Evolutionary conservation across 1,140 invertebrate genomes (phyloP).

Genomic region (Brachionus manjavacas): DNA sequence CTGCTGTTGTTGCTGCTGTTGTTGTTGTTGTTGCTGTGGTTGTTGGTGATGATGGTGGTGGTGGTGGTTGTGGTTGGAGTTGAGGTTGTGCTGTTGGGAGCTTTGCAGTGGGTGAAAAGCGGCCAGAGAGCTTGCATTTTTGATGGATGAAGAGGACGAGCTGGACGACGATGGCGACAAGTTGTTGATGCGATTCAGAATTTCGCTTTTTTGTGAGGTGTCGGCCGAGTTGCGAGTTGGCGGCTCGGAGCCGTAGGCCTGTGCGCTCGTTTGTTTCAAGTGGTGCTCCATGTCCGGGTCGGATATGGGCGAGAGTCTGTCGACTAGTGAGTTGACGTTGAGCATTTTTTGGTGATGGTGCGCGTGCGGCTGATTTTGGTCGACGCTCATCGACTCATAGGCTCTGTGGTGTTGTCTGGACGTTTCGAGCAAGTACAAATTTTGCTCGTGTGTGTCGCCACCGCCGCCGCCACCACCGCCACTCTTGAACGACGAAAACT

Average conservation of each 20-base stretch:
- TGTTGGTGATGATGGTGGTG: too few relatives aligned
- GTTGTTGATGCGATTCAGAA: conserved; percentile 29
- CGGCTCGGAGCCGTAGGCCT: background rate
- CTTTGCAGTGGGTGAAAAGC: background rate
- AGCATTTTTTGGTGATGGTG: conserved; percentile 32
- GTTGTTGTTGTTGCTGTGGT: too few relatives aligned
- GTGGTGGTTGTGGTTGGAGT: too few relatives aligned
- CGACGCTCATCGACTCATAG: background rate
- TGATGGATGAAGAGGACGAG: conserved; percentile 34
- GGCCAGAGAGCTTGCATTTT: conserved; percentile 7
- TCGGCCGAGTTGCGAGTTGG: background rate
- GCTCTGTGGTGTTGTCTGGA: conserved; percentile 30
- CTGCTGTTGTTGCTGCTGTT: too few relatives aligned
- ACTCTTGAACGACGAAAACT: background rate
- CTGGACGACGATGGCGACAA: conserved; percentile 25
- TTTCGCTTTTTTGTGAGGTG: background rate
- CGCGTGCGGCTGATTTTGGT: background rate
- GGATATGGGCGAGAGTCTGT: conserved; percentile 21
- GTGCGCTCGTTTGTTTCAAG: background rate
- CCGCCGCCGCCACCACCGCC: too few relatives aligned
- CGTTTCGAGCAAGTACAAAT: conserved; percentile 16
- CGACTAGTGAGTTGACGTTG: conserved; percentile 27
- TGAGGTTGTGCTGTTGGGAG: background rate
- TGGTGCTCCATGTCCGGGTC: conserved; percentile 28
- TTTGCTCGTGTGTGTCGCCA: background rate